Evolutionary conservation across 2,888 invertebrate genomes (phyloP).

Genomic region (Sialis fuliginosa): DNA sequence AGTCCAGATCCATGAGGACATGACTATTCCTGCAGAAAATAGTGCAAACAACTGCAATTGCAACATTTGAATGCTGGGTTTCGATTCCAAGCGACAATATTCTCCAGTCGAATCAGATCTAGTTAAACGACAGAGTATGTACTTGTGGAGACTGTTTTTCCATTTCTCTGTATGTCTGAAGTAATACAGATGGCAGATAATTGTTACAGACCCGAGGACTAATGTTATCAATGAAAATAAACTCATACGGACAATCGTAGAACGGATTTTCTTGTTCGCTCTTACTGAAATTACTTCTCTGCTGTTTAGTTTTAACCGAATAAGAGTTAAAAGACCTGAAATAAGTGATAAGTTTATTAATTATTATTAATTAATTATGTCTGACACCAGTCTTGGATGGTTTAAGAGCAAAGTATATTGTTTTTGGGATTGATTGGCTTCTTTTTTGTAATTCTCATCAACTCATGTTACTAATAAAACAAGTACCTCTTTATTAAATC

Average conservation of each 20-base stretch:
- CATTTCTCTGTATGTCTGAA: constrained; percentile 57
- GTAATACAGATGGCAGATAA: constrained; percentile 69
- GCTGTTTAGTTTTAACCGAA: constrained; percentile 64
- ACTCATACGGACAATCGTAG: constrained; percentile 72
- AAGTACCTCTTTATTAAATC: too few species aligned
- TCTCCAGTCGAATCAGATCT: constrained; percentile 19
- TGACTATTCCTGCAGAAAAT: constrained; percentile 69
- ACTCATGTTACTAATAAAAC: too few species aligned
- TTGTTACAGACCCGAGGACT: constrained; percentile 60
- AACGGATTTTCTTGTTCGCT: constrained; percentile 70
- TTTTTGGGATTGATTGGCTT: too few species aligned
- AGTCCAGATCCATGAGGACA: constrained; percentile 94
- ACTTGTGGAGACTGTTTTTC: constrained; percentile 57
- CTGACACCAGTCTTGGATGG: too few species aligned
- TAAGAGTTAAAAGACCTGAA: constrained; percentile 57
- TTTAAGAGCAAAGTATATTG: constrained; percentile 1
- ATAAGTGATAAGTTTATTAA: constrained; percentile 8
- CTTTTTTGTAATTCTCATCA: too few species aligned
- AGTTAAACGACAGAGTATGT: constrained; percentile 36
- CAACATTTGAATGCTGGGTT: constrained; percentile 67
- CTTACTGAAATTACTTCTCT: constrained; percentile 69
- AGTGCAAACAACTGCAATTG: constrained; percentile 68
- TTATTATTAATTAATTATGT: constrained; percentile 6
- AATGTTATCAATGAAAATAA: constrained; percentile 61
- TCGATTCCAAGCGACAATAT: constrained; percentile 45